Evolutionary conservation across 2,888 invertebrate species (phyloP), one percentile per base, ranked within the genome.

Genomic region (Rhopalosiphum nymphaeae): DNA sequence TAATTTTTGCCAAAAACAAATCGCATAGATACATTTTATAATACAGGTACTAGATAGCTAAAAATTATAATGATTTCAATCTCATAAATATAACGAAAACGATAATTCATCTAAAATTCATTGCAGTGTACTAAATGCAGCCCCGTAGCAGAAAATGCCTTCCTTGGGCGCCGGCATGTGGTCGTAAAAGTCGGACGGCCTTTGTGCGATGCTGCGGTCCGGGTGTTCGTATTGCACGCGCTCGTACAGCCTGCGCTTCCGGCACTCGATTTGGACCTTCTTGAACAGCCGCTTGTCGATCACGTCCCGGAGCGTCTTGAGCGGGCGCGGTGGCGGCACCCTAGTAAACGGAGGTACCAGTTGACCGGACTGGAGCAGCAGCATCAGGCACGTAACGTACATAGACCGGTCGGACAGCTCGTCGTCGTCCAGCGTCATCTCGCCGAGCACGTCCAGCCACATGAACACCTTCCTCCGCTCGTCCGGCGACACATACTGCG

Each of bases 311-410:
- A 94, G 86, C 13, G 85, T 10, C 25, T 29, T 49, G 10, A 92
- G 26, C 61, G 89, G 86, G 3, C 61, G 42, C 42, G 85, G 13
- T 11, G 85, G 89, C 13, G 92, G 92, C n/a, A 21, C 1, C 49
- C 92, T 49, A 9, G 87, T 92, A 53, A 92, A 92, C 92, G 92
- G 92, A 29, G 92, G 67, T 26, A 89, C 53, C 44, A 92, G 78
- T 53, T 49, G 88, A 0, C 92, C 92, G 67, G 78, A 21, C 26
- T 53, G 29, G 42, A 92, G 92, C 92, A 92, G 42, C 92, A 92
- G 44, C 21, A 92, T 11, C 92, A 92, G 44, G 26, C 92, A 92
- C 61, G 57, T 92, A 16, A 92, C 42, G 49, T 92, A 92, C 88
- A 92, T 53, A 44, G 53, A 78, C 44, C 92, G 92, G 5, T 92